Evolutionary conservation across 2,888 invertebrate species (phyloP), one percentile per base, ranked within the genome.

Genomic region (Pimpla rufipes): DNA sequence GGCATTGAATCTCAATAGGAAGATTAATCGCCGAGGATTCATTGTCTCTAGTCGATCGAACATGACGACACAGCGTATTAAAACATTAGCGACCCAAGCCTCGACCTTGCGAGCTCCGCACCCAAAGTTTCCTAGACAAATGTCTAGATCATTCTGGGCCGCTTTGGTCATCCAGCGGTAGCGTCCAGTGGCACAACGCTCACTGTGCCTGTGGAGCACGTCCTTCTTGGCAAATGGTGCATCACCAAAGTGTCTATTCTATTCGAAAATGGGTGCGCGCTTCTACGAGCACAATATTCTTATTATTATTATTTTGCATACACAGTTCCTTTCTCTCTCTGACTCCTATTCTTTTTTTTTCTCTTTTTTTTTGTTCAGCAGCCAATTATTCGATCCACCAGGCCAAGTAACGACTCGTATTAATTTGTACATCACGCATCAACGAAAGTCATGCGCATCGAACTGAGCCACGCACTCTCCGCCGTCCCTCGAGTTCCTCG

Each of bases 181-280:
- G 76, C 70, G 55, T 79, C 23, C 21, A 66, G 47, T n/a, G 59
- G 29, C 57, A 23, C 21, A 23, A 35, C 10, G 11, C 68, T 45
- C 29, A 52, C 21, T 21, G 18, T 13, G 23, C 5, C 47, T 70
- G 74, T 42, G 76, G 75, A 85, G 79, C 50, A 71, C 84, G 89
- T 86, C 86, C 90, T 82, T 86, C 84, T 88, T 90, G 84, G 78
- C 84, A 90, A 90, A 90, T 90, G 90, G 89, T 89, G 90, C 90
- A 89, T 89, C 86, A 87, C 89, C 83, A 67, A 86, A 87, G 55
- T 75, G 86, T 86, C 88, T 86, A 88, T 89, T 87, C 87, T 86
- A 81, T 87, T 86, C 79, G 84, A 77, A 79, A 67, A 57, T 62
- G 29, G 83, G 76, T 73, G 59, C 62, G 77, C 73, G 64, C 67